Percentiles rank a stretch among this genome's conserved stretches.
These are phyloP conservation scores for Acromyrmex heyeri DNA, from an alignment of 1,140 invertebrate species.

Conservation along the genomic window DNA sequence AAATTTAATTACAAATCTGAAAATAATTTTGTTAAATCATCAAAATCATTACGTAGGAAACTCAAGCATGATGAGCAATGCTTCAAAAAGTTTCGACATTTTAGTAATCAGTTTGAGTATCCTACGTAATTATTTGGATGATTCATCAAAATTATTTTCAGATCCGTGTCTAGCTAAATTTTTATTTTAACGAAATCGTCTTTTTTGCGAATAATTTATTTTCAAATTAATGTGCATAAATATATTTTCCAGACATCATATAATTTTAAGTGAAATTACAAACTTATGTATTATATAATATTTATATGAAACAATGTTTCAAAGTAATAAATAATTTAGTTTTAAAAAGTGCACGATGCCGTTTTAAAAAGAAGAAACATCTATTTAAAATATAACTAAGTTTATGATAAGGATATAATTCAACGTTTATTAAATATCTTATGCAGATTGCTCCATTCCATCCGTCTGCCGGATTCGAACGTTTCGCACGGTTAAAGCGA, in stretches of 20 bases:
- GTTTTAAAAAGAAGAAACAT: not conserved
- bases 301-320: not conserved
- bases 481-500: conserved; percentile 28
- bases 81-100: too few species aligned
- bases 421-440: conserved; percentile 14
- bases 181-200: too few species aligned
- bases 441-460: conserved; percentile 32
- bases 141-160: too few species aligned
- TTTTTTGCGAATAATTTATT: not conserved
- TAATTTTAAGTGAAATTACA: not conserved
- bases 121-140: too few species aligned
- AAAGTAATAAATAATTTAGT: not conserved
- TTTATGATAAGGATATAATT: not conserved
- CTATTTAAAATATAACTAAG: not conserved
- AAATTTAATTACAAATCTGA: too few species aligned
- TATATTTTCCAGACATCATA: not conserved
- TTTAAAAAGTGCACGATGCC: not conserved
- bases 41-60: too few species aligned
- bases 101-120: too few species aligned
- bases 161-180: too few species aligned
- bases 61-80: too few species aligned
- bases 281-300: not conserved
- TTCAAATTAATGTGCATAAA: not conserved
- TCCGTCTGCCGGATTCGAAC: conserved; percentile 13
- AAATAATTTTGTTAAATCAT: too few species aligned